Base-by-base conservation (phyloP, 2,888 invertebrate genomes). In the Machimus rusticus region DNA sequence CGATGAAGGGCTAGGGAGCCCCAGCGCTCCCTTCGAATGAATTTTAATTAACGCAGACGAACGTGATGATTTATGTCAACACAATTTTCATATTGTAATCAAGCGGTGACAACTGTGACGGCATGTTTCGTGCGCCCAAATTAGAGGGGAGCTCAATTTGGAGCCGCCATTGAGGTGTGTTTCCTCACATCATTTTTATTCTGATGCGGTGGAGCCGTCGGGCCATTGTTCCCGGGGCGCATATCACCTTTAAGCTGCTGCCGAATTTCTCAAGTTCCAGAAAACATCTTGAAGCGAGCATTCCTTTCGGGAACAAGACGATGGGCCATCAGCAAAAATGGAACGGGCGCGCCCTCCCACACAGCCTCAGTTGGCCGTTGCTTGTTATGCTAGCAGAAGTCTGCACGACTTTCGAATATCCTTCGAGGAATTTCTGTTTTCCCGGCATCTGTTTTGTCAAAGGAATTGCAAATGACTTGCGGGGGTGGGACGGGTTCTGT, bases 391-490 rank as follows among this genome's bases (percentile, higher is more conserved):
- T 85, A 85, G 74, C 19, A 74, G 74, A 85, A 85, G 85, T 74
- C 28, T 85, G 85, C 74, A 74, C 85, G 85, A 74, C 28, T 85
- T 37, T 34, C 74, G 74, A 74, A 85, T 74, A 85, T 85, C 51
- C 74, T 86, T 86, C 34, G 16, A 77, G 78, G 78, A 77, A 86
- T 86, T 86, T 78, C 77, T 86, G 78, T 86, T 86, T 39, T 78
- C 66, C 28, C 77, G 23, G 28, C 39, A 74, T 85, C 77, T 28
- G 66, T 86, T 86, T 78, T 86, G 86, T 86, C 86, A 86, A 86
- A 86, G 86, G 86, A 86, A 86, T 86, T 86, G 86, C 86, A 86
- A 86, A 86, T 86, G 86, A 86, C 55, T 86, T 77, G 34, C 34
- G 19, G 51, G 77, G 28, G 34, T n/a, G 19, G 34, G 57, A 34